These are phyloP conservation scores for Orientallactaga sibirica DNA, from an alignment of 2,797 vertebrate species.

Conservation along the genomic window DNA sequence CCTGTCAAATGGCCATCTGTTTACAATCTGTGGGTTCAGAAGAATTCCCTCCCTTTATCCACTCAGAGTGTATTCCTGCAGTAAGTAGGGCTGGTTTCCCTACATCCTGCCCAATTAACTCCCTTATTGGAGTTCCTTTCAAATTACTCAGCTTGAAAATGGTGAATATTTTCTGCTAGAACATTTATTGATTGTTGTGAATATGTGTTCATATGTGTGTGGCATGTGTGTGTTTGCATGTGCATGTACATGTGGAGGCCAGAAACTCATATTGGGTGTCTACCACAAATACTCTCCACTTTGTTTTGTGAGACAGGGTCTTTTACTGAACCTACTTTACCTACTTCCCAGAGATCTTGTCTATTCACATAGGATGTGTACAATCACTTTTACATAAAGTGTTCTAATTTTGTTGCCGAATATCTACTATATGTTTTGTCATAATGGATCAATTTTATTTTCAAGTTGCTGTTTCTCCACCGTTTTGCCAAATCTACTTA, in stretches of 20 bases:
- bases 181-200: not conserved
- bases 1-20: not conserved
- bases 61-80: not conserved
- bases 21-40: not conserved
- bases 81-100: not conserved
- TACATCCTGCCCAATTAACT: not conserved
- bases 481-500: not conserved
- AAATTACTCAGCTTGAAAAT: not conserved
- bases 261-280: no score
- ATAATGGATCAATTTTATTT: not conserved
- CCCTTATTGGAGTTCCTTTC: not conserved
- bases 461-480: not conserved
- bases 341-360: not conserved
- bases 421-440: not conserved
- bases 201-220: no score
- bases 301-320: no score
- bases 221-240: no score
- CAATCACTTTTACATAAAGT: not conserved
- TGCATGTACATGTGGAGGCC: no score
- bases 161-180: not conserved
- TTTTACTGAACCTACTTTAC: not conserved
- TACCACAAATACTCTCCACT: no score
- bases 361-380: slow-evolving; percentile 4
- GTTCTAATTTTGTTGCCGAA: slow-evolving; percentile 31
- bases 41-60: not conserved